A percentile compares a stretch with the other conserved stretches of the same genome.
Evolutionary conservation across 1,140 invertebrate genomes (phyloP).

Genomic region (Zaprionus lachaisei): DNA sequence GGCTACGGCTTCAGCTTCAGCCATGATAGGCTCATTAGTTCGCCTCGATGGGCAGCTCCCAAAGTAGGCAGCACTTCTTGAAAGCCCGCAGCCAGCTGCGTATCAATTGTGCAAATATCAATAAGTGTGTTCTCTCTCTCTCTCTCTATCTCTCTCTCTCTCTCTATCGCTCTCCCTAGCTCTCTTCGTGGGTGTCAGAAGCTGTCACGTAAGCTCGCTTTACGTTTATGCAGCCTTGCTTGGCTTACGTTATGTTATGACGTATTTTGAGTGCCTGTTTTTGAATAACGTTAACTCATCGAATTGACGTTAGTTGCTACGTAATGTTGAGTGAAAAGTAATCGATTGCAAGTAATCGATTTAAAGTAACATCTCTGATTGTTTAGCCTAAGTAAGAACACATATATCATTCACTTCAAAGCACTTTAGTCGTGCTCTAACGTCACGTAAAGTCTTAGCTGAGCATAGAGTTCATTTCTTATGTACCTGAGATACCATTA

Average conservation of each 20-base stretch:
- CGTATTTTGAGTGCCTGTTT: neutral
- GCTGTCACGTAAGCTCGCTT: constrained; percentile 18
- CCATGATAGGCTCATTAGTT: constrained; percentile 61
- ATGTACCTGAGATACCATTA: no score
- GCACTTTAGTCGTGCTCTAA: no score
- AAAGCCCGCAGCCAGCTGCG: constrained; percentile 23
- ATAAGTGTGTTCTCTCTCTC: neutral
- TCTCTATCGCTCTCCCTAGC: neutral
- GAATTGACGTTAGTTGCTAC: neutral
- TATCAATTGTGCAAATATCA: constrained; percentile 27
- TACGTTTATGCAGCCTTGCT: neutral
- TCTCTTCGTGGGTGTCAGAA: neutral
- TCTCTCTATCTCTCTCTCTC: neutral
- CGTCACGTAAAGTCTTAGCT: no score
- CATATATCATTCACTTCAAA: no score
- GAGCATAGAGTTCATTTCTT: no score
- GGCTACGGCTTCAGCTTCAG: constrained; percentile 12
- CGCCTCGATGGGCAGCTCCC: constrained; percentile 37
- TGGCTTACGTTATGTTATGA: neutral
- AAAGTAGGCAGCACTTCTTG: constrained; percentile 45
- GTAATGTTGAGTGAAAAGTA: neutral
- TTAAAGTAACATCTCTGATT: no score
- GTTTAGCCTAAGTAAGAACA: no score
- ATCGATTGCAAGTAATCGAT: neutral
- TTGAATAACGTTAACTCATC: neutral